These are phyloP conservation scores for Rotaria magnacalcarata DNA, from an alignment of 2,888 invertebrate species.

Conservation along the genomic window DNA sequence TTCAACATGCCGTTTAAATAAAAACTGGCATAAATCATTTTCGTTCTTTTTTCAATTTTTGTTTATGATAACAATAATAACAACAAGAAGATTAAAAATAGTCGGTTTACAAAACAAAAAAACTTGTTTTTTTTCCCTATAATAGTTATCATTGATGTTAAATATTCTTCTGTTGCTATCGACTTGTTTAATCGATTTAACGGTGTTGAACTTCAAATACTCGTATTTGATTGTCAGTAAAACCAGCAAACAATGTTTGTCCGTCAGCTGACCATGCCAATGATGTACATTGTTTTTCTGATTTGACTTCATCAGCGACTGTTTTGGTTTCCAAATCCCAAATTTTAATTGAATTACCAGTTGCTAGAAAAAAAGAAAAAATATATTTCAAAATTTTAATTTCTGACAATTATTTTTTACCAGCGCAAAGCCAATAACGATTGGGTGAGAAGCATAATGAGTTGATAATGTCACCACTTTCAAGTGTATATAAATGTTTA, in stretches of 20 bases:
- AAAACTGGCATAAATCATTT: neutral
- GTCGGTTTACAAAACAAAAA: neutral
- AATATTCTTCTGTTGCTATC: neutral
- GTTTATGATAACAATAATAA: neutral
- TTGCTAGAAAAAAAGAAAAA: neutral
- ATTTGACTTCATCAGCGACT: slow-evolving; percentile 93
- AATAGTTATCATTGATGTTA: neutral
- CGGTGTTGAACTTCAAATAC: slow-evolving; percentile 81
- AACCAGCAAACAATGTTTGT: slow-evolving; percentile 95
- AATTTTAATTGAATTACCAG: slow-evolving; percentile 24
- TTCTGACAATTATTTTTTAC: slow-evolving; percentile 93
- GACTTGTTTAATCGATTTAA: neutral
- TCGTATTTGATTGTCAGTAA: slow-evolving; percentile 92
- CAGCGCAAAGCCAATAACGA: slow-evolving; percentile 98
- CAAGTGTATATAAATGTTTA: slow-evolving; percentile 94
- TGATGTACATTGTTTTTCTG: slow-evolving; percentile 94
- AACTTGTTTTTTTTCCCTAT: neutral
- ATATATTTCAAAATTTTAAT: slow-evolving; percentile 74
- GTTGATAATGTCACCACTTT: slow-evolving; percentile 95
- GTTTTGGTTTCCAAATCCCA: slow-evolving; percentile 95
- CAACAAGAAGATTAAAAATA: slow-evolving; percentile 9
- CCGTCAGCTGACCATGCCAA: slow-evolving; percentile 98
- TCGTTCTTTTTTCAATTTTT: neutral
- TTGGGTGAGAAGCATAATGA: slow-evolving; percentile 98
- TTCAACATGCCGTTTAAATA: neutral